Percentiles rank a stretch among this genome's conserved stretches.
Evolutionary conservation across 2,888 invertebrate genomes (phyloP).

Genomic region (Acanthosoma haemorrhoidale): DNA sequence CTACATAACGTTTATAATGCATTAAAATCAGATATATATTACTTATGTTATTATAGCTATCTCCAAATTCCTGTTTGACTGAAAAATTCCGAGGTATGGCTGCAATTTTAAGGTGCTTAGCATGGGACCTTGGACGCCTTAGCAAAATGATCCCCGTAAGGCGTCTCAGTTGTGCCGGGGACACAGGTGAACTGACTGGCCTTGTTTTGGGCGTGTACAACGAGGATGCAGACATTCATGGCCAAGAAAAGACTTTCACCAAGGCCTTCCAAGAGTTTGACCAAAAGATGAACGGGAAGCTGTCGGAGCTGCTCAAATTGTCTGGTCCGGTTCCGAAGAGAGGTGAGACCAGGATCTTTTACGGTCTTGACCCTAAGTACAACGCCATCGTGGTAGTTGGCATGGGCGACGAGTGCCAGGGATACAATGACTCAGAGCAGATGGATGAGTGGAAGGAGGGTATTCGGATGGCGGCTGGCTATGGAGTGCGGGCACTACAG

Average conservation of each 20-base stretch:
- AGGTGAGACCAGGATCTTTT: conserved; percentile 58
- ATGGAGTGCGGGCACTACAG: conserved; percentile 56
- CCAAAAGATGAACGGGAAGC: conserved; percentile 51
- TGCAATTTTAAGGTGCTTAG: background rate
- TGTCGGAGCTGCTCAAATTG: conserved; percentile 50
- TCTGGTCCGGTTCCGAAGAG: conserved; percentile 51
- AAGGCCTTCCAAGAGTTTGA: conserved; percentile 55
- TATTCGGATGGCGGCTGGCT: conserved; percentile 62
- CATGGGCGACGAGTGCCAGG: conserved; percentile 62
- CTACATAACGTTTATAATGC: background rate
- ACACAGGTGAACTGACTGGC: conserved; percentile 31
- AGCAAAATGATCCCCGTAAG: background rate
- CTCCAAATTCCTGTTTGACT: background rate
- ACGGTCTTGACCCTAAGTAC: conserved; percentile 58
- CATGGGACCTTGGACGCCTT: background rate
- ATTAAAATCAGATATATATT: background rate
- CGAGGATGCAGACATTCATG: conserved; percentile 32
- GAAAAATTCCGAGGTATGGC: background rate
- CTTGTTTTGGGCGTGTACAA: conserved; percentile 34
- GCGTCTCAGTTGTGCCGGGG: conserved; percentile 31
- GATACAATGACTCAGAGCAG: conserved; percentile 62
- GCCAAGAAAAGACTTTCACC: conserved; percentile 34
- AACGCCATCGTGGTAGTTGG: conserved; percentile 68
- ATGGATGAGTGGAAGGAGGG: conserved; percentile 70
- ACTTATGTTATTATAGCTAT: background rate